Evolutionary conservation across 2,888 invertebrate species (phyloP).

Genomic region (Cylindroiulus punctatus): DNA sequence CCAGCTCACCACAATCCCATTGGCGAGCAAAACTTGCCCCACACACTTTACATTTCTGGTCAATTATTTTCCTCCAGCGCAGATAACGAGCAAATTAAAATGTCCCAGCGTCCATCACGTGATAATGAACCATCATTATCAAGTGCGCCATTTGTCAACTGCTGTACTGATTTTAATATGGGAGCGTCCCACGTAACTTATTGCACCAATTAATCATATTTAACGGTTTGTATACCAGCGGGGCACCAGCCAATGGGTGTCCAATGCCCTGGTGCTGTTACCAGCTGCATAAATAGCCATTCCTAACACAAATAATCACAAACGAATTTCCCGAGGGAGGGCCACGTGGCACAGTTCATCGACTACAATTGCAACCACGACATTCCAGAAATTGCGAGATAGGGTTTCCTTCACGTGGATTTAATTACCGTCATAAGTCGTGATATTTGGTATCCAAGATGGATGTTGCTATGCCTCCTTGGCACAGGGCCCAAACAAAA

Average conservation of each 20-base stretch:
- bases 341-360: too few relatives aligned
- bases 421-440: too few relatives aligned
- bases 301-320: background rate
- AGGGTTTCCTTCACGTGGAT: too few relatives aligned
- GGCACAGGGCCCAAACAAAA: constrained; percentile 15
- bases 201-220: constrained; percentile 16
- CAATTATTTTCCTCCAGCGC: background rate
- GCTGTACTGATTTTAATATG: background rate
- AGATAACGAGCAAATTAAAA: background rate
- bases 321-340: too few relatives aligned
- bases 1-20: background rate
- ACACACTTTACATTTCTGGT: background rate
- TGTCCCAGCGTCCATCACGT: background rate
- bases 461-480: background rate
- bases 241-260: background rate
- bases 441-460: too few relatives aligned
- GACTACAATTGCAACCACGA: too few relatives aligned
- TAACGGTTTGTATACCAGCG: background rate
- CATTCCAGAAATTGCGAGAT: too few relatives aligned
- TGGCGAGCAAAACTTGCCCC: background rate
- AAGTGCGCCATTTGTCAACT: constrained; percentile 7
- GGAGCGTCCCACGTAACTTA: background rate
- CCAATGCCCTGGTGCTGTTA: background rate
- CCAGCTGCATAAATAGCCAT: background rate
- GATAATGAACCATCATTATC: constrained; percentile 31